Evolutionary conservation across 2,888 invertebrate genomes (phyloP).

Genomic region (Caenorhabditis doughertyi): DNA sequence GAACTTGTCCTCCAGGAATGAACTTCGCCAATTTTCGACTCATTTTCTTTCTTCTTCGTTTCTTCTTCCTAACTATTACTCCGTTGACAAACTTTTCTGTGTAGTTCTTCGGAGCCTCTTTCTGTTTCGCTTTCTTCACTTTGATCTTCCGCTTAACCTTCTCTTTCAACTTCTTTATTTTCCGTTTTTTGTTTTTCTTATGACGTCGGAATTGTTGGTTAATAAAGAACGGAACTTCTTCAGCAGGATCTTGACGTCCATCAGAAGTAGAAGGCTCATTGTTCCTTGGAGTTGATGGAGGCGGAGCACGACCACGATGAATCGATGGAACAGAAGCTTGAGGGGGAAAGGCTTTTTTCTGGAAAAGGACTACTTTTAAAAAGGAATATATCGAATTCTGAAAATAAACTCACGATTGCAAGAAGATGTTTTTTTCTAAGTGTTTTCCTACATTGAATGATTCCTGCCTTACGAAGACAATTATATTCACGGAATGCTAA

Average conservation of each 20-base stretch:
- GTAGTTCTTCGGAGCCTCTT: slow-evolving; percentile 1
- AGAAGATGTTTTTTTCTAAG: not conserved
- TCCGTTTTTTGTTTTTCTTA: slow-evolving; percentile 3
- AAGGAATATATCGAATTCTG: not conserved
- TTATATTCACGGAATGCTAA: not conserved
- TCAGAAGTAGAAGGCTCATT: slow-evolving; percentile 15
- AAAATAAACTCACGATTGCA: not conserved
- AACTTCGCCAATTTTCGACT: slow-evolving; percentile 26
- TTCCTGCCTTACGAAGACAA: slow-evolving; percentile 31
- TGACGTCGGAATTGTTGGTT: slow-evolving; percentile 1
- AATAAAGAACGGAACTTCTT: slow-evolving; percentile 9
- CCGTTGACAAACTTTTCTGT: slow-evolving; percentile 1
- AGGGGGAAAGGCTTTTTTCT: not conserved
- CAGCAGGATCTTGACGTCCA: not conserved
- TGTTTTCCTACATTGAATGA: not conserved
- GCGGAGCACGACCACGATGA: slow-evolving; percentile 10
- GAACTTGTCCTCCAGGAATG: slow-evolving; percentile 52
- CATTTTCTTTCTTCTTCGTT: slow-evolving; percentile 25
- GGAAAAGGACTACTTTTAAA: not conserved
- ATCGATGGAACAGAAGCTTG: not conserved
- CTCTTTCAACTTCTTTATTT: not conserved
- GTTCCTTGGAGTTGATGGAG: slow-evolving; percentile 7
- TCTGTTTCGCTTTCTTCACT: slow-evolving; percentile 6
- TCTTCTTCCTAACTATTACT: not conserved
- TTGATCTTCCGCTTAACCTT: too few species aligned